phyloP scores from a whole-genome alignment of 2,888 invertebrate species.

The Mesorhabditis belari region DNA sequence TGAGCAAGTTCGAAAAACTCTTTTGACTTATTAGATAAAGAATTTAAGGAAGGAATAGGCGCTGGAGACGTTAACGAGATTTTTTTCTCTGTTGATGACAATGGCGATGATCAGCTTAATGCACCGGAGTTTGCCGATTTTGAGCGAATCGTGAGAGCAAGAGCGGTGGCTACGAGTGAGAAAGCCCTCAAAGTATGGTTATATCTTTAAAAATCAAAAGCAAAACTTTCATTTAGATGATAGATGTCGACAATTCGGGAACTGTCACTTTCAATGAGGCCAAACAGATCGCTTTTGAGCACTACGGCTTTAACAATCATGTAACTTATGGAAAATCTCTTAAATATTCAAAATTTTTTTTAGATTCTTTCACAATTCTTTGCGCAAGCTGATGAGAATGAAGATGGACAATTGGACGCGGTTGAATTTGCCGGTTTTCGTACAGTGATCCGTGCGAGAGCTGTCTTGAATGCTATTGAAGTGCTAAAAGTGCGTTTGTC shows the following conservation, averaged over 20 bases:
- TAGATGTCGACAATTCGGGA: conserved; percentile 48
- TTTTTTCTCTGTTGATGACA: conserved; percentile 44
- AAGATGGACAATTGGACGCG: conserved; percentile 46
- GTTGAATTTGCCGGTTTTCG: conserved; percentile 51
- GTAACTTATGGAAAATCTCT: background rate
- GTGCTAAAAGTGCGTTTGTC: conserved; percentile 19
- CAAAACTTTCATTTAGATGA: conserved; percentile 17
- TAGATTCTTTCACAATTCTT: conserved; percentile 44
- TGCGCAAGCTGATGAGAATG: conserved; percentile 51
- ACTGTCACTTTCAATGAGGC: conserved; percentile 49
- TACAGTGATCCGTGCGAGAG: conserved; percentile 29
- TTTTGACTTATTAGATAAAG: conserved; percentile 24
- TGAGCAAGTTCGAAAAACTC: conserved; percentile 20
- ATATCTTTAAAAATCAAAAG: background rate
- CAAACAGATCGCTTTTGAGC: conserved; percentile 46
- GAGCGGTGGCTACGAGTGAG: conserved; percentile 47
- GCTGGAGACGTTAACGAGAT: conserved; percentile 46
- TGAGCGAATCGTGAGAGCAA: conserved; percentile 43
- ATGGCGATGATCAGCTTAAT: conserved; percentile 46
- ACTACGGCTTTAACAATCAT: conserved; percentile 37
- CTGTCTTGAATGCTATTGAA: conserved; percentile 31
- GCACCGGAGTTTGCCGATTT: conserved; percentile 51
- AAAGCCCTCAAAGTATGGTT: conserved; percentile 34
- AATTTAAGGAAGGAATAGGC: conserved; percentile 43
- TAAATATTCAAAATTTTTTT: background rate